Conservation (phyloP, 2,113 vertebrate genomes). For the Dipodomys spectabilis region DNA sequence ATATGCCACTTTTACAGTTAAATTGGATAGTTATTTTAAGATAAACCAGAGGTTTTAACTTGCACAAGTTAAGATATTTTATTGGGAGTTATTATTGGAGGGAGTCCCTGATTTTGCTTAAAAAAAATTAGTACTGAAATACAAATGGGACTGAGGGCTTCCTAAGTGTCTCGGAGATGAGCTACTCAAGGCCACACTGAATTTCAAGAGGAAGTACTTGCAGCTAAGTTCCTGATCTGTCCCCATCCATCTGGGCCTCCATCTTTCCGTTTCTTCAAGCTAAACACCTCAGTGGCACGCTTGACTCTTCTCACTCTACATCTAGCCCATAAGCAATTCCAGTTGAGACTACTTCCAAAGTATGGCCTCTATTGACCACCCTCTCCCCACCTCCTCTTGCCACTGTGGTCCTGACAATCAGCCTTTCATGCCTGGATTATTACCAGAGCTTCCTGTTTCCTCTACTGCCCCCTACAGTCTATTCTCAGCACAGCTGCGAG, state of each 20-base stretch:
- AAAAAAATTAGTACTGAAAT: not conserved
- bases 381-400: too few relatives aligned
- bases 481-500: not conserved
- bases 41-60: not conserved
- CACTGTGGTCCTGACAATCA: too few relatives aligned
- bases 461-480: not conserved
- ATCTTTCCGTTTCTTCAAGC: not conserved
- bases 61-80: not conserved
- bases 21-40: not conserved
- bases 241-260: accelerated
- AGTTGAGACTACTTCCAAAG: not conserved
- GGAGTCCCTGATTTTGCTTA: not conserved
- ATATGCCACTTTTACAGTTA: not conserved
- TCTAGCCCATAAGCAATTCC: not conserved
- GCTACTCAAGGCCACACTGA: not conserved
- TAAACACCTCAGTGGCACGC: not conserved
- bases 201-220: not conserved
- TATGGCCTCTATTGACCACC: accelerated
- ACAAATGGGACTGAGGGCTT: accelerated
- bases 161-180: not conserved
- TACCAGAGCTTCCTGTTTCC: not conserved
- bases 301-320: not conserved
- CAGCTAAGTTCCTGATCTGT: not conserved
- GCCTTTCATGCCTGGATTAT: accelerated
- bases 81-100: not conserved